These are phyloP conservation scores for Peromyscus leucopus DNA, from an alignment of 2,113 vertebrate species.

Conservation along the genomic window DNA sequence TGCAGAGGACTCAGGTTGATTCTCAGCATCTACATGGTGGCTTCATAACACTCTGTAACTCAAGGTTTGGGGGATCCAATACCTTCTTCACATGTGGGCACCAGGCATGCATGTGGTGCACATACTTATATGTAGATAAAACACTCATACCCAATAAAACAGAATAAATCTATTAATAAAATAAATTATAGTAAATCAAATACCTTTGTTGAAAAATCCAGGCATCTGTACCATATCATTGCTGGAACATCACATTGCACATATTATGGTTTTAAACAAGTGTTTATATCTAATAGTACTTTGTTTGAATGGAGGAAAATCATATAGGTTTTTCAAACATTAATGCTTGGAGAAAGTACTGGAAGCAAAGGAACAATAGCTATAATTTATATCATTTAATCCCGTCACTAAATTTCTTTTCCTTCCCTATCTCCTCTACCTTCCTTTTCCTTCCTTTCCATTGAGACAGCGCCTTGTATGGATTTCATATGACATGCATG, in stretches of 20 bases:
- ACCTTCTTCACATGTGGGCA: neutral
- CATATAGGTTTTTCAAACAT: neutral
- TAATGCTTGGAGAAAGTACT: neutral
- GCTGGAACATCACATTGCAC: neutral
- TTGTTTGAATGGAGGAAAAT: neutral
- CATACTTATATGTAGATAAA: neutral
- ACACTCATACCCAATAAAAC: neutral
- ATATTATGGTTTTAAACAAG: neutral
- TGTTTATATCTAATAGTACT: neutral
- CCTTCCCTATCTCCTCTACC: neutral
- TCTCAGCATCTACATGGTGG: neutral
- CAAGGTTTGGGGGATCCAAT: neutral
- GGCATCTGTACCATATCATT: neutral
- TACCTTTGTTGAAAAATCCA: neutral
- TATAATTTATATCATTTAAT: neutral
- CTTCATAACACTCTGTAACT: neutral
- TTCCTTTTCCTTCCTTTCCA: neutral
- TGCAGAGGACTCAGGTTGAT: neutral
- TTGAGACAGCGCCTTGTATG: neutral
- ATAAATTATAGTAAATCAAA: conserved; percentile 23
- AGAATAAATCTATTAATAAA: neutral
- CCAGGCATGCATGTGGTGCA: neutral
- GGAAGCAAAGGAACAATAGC: neutral
- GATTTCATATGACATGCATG: neutral
- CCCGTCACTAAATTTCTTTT: neutral